Evolutionary conservation across 2,797 vertebrate species (phyloP).

Genomic region (Phalanger gymnotis): DNA sequence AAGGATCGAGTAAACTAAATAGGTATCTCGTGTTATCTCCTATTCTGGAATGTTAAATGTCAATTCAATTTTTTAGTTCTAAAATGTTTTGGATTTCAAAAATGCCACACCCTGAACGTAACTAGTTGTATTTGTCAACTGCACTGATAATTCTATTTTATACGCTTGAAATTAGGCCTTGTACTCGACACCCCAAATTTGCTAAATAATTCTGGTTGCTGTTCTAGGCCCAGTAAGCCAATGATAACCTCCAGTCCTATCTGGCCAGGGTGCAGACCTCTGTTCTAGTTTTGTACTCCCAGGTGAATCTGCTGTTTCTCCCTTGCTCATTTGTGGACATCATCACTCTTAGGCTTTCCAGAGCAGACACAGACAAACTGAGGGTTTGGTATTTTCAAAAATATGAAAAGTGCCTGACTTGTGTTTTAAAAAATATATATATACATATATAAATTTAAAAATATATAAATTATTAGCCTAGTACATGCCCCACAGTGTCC

Average conservation of each 20-base stretch:
- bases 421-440: background rate
- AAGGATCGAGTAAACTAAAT: slow-evolving; percentile 10
- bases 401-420: slow-evolving; percentile 25
- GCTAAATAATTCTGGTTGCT: slow-evolving; percentile 23
- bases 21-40: slow-evolving; percentile 18
- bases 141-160: slow-evolving; percentile 46
- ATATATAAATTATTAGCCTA: background rate
- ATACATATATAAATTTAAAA: background rate
- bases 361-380: slow-evolving; percentile 9
- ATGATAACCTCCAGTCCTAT: slow-evolving; percentile 38
- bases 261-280: slow-evolving; percentile 37
- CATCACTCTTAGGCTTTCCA: slow-evolving; percentile 19
- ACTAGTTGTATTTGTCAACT: background rate
- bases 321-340: slow-evolving; percentile 19
- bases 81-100: slow-evolving; percentile 40
- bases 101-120: slow-evolving; percentile 30
- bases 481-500: slow-evolving; percentile 10
- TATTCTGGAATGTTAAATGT: slow-evolving; percentile 67
- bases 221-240: background rate
- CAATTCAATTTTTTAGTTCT: slow-evolving; percentile 34
- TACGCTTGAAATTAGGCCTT: slow-evolving; percentile 42
- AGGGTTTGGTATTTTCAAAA: slow-evolving; percentile 32
- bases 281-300: background rate
- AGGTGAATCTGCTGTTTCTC: background rate
- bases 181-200: slow-evolving; percentile 32